Base-by-base conservation (phyloP, 2,113 vertebrate genomes). In the Corvus moneduloides region DNA sequence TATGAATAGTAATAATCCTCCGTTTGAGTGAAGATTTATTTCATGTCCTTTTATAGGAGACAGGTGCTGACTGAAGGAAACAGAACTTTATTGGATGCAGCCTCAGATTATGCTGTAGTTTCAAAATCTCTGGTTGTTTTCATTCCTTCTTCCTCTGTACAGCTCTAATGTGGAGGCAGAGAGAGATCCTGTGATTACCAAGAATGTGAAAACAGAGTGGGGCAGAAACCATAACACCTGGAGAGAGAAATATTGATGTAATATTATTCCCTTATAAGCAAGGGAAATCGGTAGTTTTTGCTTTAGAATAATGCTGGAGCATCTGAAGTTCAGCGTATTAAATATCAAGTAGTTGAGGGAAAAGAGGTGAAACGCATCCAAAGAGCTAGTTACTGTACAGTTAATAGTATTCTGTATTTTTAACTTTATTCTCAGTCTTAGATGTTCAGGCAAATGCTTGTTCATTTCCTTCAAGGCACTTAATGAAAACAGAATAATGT, bases 41-140 rank as follows among this genome's bases (percentile, higher is more conserved):
- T 90, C 35, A 52, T 89, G 33, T 69, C 16, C 63, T 93, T 88
- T 93, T 90, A 73, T 41, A 84, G 85, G 84, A 86, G 90, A 66
- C 75, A 92, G 79, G 59, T 95, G 92, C 85, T 90, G 94, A 73
- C 67, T 92, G 90, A 88, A 82, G 87, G 81, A 93, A 83, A 75
- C 23, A 58, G 61, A 59, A 58, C 26, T 77, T 83, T 75, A 69
- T 62, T 90, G 63, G 86, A 83, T 26, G 30, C n/a, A 27, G 43
- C 41, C 46, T 88, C 28, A 41, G 55, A 69, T 93, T 69, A 52
- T 82, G 24, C 49, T 79, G n/a, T 44, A 58, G 46, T 85, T 90
- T 85, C 63, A 90, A 68, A 93, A 69, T 74, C 39, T 92, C 22
- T 73, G 33, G 27, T 61, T 74, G 24, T 87, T 46, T 77, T 80